A percentile compares a stretch with the other conserved stretches of the same genome.
phyloP scores from a whole-genome alignment of 2,888 invertebrate genomes.

The Dryadula phaetusa region DNA sequence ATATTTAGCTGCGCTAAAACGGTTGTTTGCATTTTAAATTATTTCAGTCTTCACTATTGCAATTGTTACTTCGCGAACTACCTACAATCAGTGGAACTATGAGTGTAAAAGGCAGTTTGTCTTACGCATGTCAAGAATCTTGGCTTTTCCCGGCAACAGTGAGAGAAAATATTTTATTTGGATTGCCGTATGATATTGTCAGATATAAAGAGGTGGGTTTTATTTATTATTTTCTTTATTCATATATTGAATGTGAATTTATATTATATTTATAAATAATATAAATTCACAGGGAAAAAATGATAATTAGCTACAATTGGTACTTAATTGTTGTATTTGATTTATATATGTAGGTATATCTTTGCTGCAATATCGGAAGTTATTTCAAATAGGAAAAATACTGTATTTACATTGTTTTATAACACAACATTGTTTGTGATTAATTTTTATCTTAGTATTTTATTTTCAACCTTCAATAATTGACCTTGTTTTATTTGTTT shows the following conservation, averaged over 20 bases:
- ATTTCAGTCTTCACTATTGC: conserved; percentile 85
- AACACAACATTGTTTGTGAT: not conserved
- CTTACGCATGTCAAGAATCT: conserved; percentile 93
- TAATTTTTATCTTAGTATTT: not conserved
- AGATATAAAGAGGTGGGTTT: conserved; percentile 85
- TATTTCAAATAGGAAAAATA: not conserved
- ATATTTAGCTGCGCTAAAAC: too few relatives aligned
- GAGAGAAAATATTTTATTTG: conserved; percentile 93
- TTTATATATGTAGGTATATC: not conserved
- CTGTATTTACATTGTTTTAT: not conserved
- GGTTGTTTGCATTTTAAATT: not conserved
- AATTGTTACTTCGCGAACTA: conserved; percentile 89
- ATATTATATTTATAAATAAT: not conserved
- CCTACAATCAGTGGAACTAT: conserved; percentile 84
- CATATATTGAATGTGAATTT: not conserved
- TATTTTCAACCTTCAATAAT: conserved; percentile 5
- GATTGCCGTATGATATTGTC: conserved; percentile 83
- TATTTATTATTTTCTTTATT: conserved; percentile 7
- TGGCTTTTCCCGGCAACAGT: conserved; percentile 92
- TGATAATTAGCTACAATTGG: not conserved
- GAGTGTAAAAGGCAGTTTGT: conserved; percentile 85
- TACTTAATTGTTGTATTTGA: not conserved
- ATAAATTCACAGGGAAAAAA: not conserved
- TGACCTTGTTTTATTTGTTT: not conserved
- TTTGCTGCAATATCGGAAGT: not conserved